Percentiles rank a stretch among this genome's conserved stretches.
These are phyloP conservation scores for Catagonus wagneri DNA, from an alignment of 2,113 vertebrate species.

Conservation along the genomic window DNA sequence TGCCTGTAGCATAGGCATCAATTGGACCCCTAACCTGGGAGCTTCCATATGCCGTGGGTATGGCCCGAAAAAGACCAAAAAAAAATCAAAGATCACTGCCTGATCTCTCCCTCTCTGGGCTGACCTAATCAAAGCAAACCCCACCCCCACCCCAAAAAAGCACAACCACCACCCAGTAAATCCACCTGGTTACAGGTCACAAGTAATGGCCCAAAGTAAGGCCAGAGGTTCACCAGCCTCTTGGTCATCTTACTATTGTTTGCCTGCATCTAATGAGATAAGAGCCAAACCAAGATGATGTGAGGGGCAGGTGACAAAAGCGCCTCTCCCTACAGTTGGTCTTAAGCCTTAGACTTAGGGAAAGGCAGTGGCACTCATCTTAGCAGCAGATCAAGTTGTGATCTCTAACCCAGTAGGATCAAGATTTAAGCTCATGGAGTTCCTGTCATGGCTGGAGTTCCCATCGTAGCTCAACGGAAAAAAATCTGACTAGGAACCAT, in stretches of 20 bases:
- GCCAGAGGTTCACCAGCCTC: neutral
- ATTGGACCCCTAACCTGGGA: no score
- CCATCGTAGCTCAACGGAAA: no score
- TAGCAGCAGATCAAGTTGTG: neutral
- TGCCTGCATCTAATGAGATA: neutral
- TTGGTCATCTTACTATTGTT: neutral
- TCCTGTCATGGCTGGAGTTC: no score
- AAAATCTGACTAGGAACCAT: no score
- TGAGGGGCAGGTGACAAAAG: neutral
- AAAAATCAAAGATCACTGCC: no score
- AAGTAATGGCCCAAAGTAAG: neutral
- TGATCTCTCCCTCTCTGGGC: neutral
- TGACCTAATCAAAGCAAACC: neutral
- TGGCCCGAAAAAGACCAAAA: no score
- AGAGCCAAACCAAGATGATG: neutral
- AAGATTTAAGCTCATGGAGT: neutral
- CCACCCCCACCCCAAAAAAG: no score
- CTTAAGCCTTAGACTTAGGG: neutral
- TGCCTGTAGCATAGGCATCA: no score
- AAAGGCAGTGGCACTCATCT: neutral
- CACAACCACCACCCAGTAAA: neutral
- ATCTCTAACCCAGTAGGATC: neutral
- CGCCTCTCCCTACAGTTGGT: neutral
- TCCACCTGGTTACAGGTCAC: neutral
- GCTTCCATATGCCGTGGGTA: no score